Evolutionary conservation across 2,797 vertebrate genomes (phyloP).

Genomic region (Smutsia gigantea): DNA sequence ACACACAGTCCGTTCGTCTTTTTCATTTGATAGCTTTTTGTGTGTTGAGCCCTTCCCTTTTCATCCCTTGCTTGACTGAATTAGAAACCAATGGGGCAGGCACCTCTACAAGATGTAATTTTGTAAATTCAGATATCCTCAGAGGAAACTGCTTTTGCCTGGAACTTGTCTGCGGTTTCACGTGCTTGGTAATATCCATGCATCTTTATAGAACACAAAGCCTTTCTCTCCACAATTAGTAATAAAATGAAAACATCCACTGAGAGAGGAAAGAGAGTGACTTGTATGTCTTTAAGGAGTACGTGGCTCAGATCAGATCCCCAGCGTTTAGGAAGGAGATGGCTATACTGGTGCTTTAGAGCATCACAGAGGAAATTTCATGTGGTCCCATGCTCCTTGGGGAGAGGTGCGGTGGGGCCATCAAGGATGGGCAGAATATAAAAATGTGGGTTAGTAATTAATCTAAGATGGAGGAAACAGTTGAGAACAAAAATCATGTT

Average conservation of each 20-base stretch:
- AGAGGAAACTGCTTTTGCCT: background rate
- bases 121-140: background rate
- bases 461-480: background rate
- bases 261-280: background rate
- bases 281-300: background rate
- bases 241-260: background rate
- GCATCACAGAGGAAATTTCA: rapidly evolving
- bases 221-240: background rate
- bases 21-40: background rate
- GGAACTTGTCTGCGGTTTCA: background rate
- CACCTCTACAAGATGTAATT: background rate
- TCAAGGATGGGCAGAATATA: background rate
- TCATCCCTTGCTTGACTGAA: background rate
- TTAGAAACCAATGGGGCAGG: background rate
- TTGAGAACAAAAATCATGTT: background rate
- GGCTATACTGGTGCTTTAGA: background rate
- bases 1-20: background rate
- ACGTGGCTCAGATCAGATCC: background rate
- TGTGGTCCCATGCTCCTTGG: background rate
- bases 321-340: background rate
- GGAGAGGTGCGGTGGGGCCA: background rate
- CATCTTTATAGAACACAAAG: background rate
- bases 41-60: background rate
- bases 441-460: background rate
- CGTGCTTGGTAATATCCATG: background rate